Evolutionary conservation across 2,113 vertebrate genomes (phyloP).

Genomic region (Ammodytes dubius): DNA sequence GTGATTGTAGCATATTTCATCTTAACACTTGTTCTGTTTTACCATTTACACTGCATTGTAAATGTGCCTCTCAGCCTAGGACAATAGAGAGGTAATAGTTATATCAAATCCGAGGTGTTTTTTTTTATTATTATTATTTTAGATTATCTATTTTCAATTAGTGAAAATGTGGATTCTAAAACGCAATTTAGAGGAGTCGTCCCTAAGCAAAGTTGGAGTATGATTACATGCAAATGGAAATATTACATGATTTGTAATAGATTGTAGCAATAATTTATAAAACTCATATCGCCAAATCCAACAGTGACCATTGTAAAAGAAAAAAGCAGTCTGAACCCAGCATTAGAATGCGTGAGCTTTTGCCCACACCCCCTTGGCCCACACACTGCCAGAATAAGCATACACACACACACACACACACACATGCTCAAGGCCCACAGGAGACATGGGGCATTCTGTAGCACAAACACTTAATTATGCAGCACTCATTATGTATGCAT

Average conservation of each 20-base stretch:
- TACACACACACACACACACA: conserved; percentile 13
- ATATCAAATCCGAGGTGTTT: too few relatives aligned
- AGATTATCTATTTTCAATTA: too few relatives aligned
- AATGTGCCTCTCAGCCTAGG: not conserved
- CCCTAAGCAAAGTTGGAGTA: not conserved
- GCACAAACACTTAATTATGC: conserved; percentile 58
- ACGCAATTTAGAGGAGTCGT: not conserved
- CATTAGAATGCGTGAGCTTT: not conserved
- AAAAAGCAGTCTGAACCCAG: not conserved
- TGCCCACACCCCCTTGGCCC: not conserved
- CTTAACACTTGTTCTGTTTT: too few relatives aligned
- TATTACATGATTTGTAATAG: not conserved
- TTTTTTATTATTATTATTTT: too few relatives aligned
- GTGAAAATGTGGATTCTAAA: not conserved
- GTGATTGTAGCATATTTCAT: not conserved
- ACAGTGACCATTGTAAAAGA: too few relatives aligned
- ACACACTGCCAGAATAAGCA: conserved; percentile 17
- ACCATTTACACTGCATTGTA: too few relatives aligned
- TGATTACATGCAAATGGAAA: not conserved
- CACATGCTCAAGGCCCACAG: conserved; percentile 31
- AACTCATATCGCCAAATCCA: too few relatives aligned
- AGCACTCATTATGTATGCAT: conserved; percentile 65
- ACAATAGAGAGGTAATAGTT: too few relatives aligned
- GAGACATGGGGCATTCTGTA: conserved; percentile 40
- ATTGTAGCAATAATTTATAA: too few relatives aligned